Conservation (phyloP, 2,888 invertebrate genomes). For the Thereva unica region DNA sequence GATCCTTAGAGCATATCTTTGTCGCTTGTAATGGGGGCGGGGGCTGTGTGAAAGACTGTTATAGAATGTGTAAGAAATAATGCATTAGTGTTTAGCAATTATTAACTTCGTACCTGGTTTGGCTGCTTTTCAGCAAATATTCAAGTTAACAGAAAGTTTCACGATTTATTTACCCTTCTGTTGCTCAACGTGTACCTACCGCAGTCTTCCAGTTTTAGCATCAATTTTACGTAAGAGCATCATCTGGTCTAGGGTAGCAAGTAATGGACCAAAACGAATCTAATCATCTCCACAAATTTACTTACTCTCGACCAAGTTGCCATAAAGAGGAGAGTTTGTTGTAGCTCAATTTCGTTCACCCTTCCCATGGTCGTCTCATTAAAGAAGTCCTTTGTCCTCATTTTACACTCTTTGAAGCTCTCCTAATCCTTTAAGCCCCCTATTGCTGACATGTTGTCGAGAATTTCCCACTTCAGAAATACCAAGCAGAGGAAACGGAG, state of each 20-base stretch:
- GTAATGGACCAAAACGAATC: slow-evolving; percentile 23
- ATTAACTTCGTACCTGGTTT: no score
- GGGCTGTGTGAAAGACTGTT: no score
- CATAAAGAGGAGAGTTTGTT: slow-evolving; percentile 16
- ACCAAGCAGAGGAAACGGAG: neutral
- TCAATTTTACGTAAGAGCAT: neutral
- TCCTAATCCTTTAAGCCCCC: slow-evolving; percentile 41
- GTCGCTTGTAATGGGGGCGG: no score
- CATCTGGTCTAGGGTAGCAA: neutral
- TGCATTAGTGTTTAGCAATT: no score
- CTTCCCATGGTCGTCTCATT: slow-evolving; percentile 11
- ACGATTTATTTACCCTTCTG: no score
- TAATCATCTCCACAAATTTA: slow-evolving; percentile 17
- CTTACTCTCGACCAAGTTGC: slow-evolving; percentile 17
- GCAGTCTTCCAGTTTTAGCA: no score
- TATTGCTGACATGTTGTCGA: slow-evolving; percentile 39
- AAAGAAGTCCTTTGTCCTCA: slow-evolving; percentile 24
- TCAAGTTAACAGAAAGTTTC: no score
- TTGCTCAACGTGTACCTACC: no score
- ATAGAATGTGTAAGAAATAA: no score
- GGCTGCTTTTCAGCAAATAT: no score
- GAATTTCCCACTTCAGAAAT: slow-evolving; percentile 30
- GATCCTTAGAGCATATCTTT: no score
- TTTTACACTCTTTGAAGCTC: slow-evolving; percentile 41
- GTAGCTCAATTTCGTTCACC: neutral